These are phyloP conservation scores for Acanthoscelides obtectus DNA, from an alignment of 2,888 invertebrate species.

Conservation along the genomic window DNA sequence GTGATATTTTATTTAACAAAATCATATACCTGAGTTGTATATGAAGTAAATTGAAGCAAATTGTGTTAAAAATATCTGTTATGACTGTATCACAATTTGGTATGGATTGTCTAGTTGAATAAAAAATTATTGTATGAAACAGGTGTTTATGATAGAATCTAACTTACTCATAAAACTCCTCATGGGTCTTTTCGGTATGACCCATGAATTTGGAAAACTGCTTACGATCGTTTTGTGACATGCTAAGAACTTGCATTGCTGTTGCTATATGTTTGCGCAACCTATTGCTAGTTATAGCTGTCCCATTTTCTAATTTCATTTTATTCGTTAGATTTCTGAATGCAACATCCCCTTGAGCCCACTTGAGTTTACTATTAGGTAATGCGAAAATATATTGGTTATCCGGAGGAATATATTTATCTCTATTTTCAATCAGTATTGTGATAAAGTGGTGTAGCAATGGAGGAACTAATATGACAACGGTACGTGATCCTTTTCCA, in stretches of 20 bases:
- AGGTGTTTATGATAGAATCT: too few relatives aligned
- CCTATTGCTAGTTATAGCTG: constrained; percentile 26
- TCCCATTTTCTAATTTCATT: constrained; percentile 22
- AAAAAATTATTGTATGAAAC: too few relatives aligned
- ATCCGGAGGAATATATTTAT: constrained; percentile 25
- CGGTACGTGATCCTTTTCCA: constrained; percentile 30
- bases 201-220: constrained; percentile 25
- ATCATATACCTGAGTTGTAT: neutral
- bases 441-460: constrained; percentile 23
- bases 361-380: constrained; percentile 25
- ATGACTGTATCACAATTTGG: neutral
- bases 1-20: neutral
- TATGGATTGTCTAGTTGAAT: too few relatives aligned
- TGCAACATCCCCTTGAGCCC: constrained; percentile 31
- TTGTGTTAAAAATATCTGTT: neutral
- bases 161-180: constrained; percentile 22
- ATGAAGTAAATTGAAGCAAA: too few relatives aligned
- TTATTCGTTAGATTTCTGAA: constrained; percentile 23
- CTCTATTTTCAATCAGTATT: constrained; percentile 22
- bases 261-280: constrained; percentile 31
- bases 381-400: constrained; percentile 32
- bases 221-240: constrained; percentile 20
- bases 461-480: constrained; percentile 30
- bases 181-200: constrained; percentile 23
- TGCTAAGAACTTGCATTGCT: constrained; percentile 26